These are phyloP conservation scores for Yoshiicerus persimilis DNA, from an alignment of 1,140 invertebrate species.

Conservation along the genomic window DNA sequence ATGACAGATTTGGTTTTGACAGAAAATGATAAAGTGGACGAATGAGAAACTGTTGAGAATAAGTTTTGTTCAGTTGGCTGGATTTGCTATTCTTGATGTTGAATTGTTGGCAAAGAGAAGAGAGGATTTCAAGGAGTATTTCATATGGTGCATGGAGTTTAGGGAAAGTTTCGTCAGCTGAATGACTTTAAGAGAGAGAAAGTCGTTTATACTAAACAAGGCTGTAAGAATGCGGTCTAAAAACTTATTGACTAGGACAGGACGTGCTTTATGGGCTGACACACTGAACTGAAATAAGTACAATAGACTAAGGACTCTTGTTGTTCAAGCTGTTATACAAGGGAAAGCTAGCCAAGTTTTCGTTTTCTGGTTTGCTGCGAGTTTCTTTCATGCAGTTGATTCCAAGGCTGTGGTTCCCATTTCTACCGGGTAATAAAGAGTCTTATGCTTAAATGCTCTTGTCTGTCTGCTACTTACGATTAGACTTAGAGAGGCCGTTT, in stretches of 20 bases:
- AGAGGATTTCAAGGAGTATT: neutral
- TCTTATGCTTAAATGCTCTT: neutral
- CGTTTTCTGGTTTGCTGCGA: neutral
- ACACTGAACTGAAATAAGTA: neutral
- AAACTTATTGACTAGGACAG: neutral
- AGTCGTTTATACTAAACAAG: neutral
- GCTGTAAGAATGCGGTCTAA: neutral
- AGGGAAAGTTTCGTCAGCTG: neutral
- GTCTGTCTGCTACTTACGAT: neutral
- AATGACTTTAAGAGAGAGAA: neutral
- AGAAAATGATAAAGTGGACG: neutral
- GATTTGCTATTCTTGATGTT: neutral
- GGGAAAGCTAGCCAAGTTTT: neutral
- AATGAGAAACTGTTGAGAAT: neutral
- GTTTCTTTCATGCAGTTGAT: neutral
- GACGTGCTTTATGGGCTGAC: neutral
- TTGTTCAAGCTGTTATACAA: neutral
- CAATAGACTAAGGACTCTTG: neutral
- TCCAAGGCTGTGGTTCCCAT: neutral
- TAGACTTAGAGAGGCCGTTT: neutral
- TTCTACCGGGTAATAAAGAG: neutral
- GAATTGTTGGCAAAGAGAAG: neutral
- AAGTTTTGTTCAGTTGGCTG: neutral
- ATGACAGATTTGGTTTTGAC: neutral
- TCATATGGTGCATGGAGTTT: neutral